A percentile compares a stretch with the other conserved stretches of the same genome.
Conservation (phyloP, 2,888 invertebrate species). For the Melipona bicolor region DNA sequence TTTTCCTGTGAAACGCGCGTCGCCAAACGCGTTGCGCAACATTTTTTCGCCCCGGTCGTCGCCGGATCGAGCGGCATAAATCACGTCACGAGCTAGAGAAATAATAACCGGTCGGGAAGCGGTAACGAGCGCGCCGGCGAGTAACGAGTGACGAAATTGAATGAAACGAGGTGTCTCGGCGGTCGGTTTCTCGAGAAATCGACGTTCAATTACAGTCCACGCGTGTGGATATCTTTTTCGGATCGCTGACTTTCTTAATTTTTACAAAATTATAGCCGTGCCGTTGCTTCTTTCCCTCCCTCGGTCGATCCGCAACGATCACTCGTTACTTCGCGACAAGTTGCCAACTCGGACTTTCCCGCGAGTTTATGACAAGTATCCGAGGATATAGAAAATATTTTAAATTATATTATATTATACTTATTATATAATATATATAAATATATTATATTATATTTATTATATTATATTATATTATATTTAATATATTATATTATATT, state of each 20-base stretch:
- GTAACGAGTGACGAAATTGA: slow-evolving; percentile 34
- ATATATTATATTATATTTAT: too few relatives aligned
- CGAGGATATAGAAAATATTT: too few relatives aligned
- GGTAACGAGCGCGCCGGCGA: slow-evolving; percentile 23
- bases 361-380: too few relatives aligned
- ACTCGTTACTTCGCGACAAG: too few relatives aligned
- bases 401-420: too few relatives aligned
- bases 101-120: slow-evolving; percentile 42
- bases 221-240: neutral
- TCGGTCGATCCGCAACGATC: too few relatives aligned
- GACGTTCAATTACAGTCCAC: neutral
- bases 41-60: slow-evolving; percentile 32
- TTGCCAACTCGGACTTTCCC: too few relatives aligned
- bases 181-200: neutral
- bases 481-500: too few relatives aligned
- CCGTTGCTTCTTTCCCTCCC: neutral
- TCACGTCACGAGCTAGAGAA: slow-evolving; percentile 20
- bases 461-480: too few relatives aligned
- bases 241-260: neutral
- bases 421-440: too few relatives aligned
- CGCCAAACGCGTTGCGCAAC: slow-evolving; percentile 49
- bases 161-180: neutral
- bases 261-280: neutral
- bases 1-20: slow-evolving; percentile 34
- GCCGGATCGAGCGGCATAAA: slow-evolving; percentile 23